Conservation (phyloP, 2,888 invertebrate genomes). For the Hecatera dysodea region DNA sequence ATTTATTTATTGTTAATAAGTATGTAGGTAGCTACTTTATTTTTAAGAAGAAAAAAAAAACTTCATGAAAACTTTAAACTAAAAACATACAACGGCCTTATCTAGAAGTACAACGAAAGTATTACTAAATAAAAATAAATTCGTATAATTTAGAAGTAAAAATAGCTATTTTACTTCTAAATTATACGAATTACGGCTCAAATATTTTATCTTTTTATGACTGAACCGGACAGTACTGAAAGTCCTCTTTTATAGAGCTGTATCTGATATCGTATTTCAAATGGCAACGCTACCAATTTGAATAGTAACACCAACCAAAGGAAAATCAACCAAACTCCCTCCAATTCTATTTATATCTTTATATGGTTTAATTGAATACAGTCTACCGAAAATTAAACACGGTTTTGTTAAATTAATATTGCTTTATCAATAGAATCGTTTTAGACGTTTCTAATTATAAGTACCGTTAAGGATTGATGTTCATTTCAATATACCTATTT, state of each 20-base stretch:
- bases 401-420: slow-evolving; percentile 24
- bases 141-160: too few relatives aligned
- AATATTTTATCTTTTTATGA: neutral
- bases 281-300: neutral
- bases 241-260: neutral
- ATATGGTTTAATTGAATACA: slow-evolving; percentile 12
- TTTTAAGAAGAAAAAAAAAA: too few relatives aligned
- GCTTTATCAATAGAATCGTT: slow-evolving; percentile 3
- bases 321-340: neutral
- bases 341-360: neutral
- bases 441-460: neutral
- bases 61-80: too few relatives aligned
- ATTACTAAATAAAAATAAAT: too few relatives aligned
- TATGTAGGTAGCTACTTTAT: too few relatives aligned
- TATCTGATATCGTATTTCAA: slow-evolving; percentile 12
- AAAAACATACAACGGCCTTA: too few relatives aligned
- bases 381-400: slow-evolving; percentile 29
- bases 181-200: too few relatives aligned
- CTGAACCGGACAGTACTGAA: neutral
- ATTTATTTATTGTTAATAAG: too few relatives aligned
- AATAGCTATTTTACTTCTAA: too few relatives aligned
- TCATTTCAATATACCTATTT: neutral
- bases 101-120: too few relatives aligned
- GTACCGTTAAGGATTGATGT: neutral
- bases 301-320: neutral